Conservation (phyloP, 2,113 vertebrate genomes). For the Myanophis thanlyinensis region DNA sequence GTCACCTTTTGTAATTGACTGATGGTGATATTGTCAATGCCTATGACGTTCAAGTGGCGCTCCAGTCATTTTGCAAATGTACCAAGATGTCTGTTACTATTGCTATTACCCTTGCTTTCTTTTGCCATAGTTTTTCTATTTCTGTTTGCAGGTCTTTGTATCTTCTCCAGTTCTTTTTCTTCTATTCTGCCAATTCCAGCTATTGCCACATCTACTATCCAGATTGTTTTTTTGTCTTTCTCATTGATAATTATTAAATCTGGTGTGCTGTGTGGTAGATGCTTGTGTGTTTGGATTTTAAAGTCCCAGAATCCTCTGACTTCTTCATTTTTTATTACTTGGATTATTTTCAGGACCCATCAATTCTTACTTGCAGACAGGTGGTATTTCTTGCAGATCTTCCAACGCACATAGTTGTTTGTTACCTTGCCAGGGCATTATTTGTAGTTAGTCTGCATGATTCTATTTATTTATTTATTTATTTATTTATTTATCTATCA, state of each 20-base stretch:
- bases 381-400: neutral
- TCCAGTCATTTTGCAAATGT: neutral
- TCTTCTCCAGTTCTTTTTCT: neutral
- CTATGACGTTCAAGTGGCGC: neutral
- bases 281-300: neutral
- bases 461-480: too few species aligned
- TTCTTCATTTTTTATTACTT: neutral
- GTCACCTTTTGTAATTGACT: neutral
- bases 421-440: neutral
- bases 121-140: neutral
- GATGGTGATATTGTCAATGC: neutral
- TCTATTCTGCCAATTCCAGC: neutral
- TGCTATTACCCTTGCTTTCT: neutral
- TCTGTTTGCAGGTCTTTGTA: neutral
- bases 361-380: neutral
- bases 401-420: neutral
- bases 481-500: too few species aligned
- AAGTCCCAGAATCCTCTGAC: neutral
- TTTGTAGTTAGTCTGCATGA: neutral
- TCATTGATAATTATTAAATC: neutral
- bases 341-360: neutral
- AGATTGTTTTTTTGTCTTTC: neutral
- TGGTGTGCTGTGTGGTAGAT: neutral
- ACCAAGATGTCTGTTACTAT: neutral
- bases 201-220: neutral